Evolutionary conservation across 2,797 vertebrate species (phyloP), one percentile per base, ranked within the genome.

Genomic region (Microctenopoma stevenorrisi): DNA sequence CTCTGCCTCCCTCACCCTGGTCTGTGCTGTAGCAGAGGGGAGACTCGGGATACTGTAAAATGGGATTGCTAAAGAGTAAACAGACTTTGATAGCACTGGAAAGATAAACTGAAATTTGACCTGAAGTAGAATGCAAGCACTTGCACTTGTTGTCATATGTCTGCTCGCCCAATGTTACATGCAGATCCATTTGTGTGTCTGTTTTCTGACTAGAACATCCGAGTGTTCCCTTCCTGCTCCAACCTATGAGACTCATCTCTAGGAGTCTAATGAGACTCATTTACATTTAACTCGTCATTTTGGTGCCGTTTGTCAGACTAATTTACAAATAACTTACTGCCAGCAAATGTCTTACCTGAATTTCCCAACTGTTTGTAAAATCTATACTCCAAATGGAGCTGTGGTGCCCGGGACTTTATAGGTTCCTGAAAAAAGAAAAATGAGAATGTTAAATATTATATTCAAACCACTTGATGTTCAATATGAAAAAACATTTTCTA

Each of bases 351-450:
- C 88, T 58, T 94, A 99, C 98, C 98, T 95, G 98, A 94, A 84
- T 94, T 96, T 91, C 97, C 97, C 72, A 99, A 95, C 94, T 99
- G 98, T 90, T 99, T 99, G 94, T 99, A 99, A 95, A 98, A 99
- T 72, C 98, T 95, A 87, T 99, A 99, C 86, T 99, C 98, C 93
- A 99, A 93, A 88, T 99, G 98, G 77, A 99, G 95, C 91, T 99
- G 98, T 0, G 98, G 98, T 1, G 98, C 98, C 82, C 97, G 93
- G 59, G 98, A 99, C 87, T 99, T 99, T 79, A 98, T 97, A 70
- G 98, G 98, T 93, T 99, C 98, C 98, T 99, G 88, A 70, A 93
- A 92, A 47, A 79, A 63, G 58, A 25, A 7, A 50, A 44, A 18
- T 4, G 16, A 14, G 3, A 50, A 10, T 13, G 64, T 70, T 50